phyloP scores from a whole-genome alignment of 2,888 invertebrate genomes.

The Tortrix viridana region DNA sequence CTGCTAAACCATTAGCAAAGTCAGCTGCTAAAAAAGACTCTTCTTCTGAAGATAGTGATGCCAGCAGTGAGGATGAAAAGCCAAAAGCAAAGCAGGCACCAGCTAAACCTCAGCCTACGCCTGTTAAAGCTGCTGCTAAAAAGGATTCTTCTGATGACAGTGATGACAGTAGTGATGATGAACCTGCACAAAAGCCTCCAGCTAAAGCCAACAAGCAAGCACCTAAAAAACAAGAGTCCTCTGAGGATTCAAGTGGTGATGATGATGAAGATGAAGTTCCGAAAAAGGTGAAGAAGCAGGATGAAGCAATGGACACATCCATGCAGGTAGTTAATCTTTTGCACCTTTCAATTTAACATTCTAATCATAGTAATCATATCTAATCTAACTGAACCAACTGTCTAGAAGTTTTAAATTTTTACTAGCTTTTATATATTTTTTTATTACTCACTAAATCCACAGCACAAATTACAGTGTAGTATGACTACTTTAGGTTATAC shows the following conservation, averaged over 20 bases:
- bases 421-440: no score
- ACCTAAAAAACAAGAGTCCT: constrained; percentile 45
- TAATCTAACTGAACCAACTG: no score
- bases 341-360: not conserved
- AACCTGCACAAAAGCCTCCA: constrained; percentile 47
- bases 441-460: no score
- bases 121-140: constrained; percentile 48
- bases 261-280: constrained; percentile 25
- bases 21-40: constrained; percentile 54
- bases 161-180: constrained; percentile 56
- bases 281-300: constrained; percentile 32
- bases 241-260: constrained; percentile 48
- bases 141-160: constrained; percentile 58
- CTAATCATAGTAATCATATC: no score
- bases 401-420: no score
- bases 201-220: constrained; percentile 44
- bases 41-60: constrained; percentile 62
- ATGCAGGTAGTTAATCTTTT: constrained; percentile 17
- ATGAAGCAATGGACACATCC: constrained; percentile 30
- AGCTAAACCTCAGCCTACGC: constrained; percentile 44
- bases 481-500: no score
- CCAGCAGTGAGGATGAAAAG: constrained; percentile 55
- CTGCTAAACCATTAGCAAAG: constrained; percentile 46
- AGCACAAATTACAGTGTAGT: no score
- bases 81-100: constrained; percentile 51